Conservation (phyloP, 2,888 invertebrate species). For the Gonocerus acuteangulatus region DNA sequence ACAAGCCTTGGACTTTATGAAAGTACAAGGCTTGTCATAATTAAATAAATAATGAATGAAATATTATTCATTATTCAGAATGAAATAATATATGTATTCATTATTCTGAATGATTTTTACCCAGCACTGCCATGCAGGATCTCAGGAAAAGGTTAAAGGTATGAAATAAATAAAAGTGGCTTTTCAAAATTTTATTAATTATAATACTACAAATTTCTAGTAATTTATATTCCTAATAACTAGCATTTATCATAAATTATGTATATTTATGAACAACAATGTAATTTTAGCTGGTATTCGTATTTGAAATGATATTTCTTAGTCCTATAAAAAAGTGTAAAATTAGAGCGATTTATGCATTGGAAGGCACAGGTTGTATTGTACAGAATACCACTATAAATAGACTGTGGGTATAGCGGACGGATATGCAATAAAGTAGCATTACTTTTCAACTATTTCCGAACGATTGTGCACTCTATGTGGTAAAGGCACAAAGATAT, state of each 20-base stretch:
- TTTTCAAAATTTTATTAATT: slow-evolving; percentile 23
- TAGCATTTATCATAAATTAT: slow-evolving; percentile 22
- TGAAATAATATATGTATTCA: no score
- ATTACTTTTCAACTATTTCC: slow-evolving; percentile 18
- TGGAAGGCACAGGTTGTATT: slow-evolving; percentile 26
- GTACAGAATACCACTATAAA: slow-evolving; percentile 25
- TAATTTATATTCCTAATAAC: slow-evolving; percentile 13
- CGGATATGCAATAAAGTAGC: slow-evolving; percentile 22
- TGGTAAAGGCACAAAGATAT: slow-evolving; percentile 26
- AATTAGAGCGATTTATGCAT: slow-evolving; percentile 24
- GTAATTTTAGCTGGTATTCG: slow-evolving; percentile 17
- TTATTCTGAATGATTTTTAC: no score
- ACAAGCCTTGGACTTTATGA: no score
- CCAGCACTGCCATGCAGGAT: no score
- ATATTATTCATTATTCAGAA: no score
- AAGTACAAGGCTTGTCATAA: no score
- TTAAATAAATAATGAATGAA: no score
- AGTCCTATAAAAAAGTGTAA: slow-evolving; percentile 25
- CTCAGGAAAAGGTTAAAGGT: neutral
- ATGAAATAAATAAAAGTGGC: neutral
- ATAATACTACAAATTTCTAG: slow-evolving; percentile 17
- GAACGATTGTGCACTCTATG: slow-evolving; percentile 21
- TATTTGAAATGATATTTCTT: slow-evolving; percentile 24
- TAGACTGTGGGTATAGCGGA: slow-evolving; percentile 24
- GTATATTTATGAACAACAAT: slow-evolving; percentile 25